Base-by-base conservation (phyloP, 2,888 invertebrate species). In the Gryllus longicercus region DNA sequence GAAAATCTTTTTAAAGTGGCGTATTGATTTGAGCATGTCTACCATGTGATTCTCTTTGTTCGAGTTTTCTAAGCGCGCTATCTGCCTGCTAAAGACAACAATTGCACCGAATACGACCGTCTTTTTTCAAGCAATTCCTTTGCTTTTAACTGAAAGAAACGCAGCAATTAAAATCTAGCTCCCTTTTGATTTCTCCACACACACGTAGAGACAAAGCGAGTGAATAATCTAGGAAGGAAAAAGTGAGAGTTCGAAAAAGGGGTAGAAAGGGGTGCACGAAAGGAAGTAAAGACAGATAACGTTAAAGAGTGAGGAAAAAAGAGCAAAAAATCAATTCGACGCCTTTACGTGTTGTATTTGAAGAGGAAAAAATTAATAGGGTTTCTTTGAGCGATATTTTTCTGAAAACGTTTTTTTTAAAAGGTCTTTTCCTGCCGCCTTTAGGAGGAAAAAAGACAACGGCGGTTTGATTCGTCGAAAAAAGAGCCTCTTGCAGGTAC, bases 301-400 rank as follows among this genome's bases (percentile, higher is more conserved):
- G n/a, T 63, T 63, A 63, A 63, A 63, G 63, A n/a, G 63, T 14
- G 63, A 63, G n/a, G 63, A 63, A 63, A n/a, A n/a, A 63, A 63
- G 63, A n/a, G n/a, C n/a, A 63, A 63, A 63, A 63, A 14, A 63
- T 63, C 63, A 63, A n/a, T 63, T 63, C 63, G 63, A 63, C 63
- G 63, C 14, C 16, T 63, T 63, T 63, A n/a, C n/a, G 63, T 63
- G 77, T 50, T n/a, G n/a, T 77, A 77, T 77, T 76, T 81, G 81
- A 82, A 79, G 81, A 75, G 81, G 80, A 82, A 82, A 79, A 80
- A 82, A 82, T 81, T 82, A 82, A 82, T 82, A 81, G 78, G 82
- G 80, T 80, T 80, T 79, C 81, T 82, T 81, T 80, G 74, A 50
- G 49, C 50, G 77, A 77, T 77, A 38, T 77, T 77, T 38, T 49